Percentiles rank a stretch among this genome's conserved stretches.
Evolutionary conservation across 2,888 invertebrate genomes (phyloP).

Genomic region (Cantharis rustica): DNA sequence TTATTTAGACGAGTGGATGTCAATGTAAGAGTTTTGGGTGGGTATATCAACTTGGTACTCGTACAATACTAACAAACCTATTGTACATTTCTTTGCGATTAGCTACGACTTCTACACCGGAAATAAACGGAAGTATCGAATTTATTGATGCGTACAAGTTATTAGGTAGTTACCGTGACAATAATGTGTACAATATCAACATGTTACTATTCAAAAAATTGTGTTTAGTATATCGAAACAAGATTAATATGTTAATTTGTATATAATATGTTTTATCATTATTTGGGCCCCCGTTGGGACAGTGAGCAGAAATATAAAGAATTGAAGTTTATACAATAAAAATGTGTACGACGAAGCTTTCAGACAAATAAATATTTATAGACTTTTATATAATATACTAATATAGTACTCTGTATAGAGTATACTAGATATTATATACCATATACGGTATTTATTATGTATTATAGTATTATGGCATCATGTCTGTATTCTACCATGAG

Average conservation of each 20-base stretch:
- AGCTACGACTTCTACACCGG: conserved; percentile 21
- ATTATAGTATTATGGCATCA: no score
- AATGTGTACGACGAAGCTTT: no score
- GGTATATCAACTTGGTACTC: not conserved
- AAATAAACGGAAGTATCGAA: conserved; percentile 19
- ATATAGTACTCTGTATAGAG: no score
- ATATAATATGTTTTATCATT: not conserved
- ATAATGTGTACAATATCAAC: conserved; percentile 27
- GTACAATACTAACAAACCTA: not conserved
- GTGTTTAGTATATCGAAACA: not conserved
- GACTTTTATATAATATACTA: no score
- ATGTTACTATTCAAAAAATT: not conserved
- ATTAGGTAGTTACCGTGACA: conserved; percentile 28
- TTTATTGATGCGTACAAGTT: conserved; percentile 22
- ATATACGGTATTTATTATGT: no score
- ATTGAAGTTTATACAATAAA: no score
- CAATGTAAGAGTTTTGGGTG: not conserved
- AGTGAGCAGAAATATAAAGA: not conserved
- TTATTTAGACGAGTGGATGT: not conserved
- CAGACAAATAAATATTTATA: no score
- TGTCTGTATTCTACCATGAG: no score
- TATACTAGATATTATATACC: no score
- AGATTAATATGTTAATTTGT: not conserved
- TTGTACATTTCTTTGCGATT: conserved; percentile 15
- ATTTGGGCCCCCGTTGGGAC: not conserved